Percentiles rank a stretch among this genome's conserved stretches.
Evolutionary conservation across 1,140 invertebrate species (phyloP).

Genomic region (Archegozetes longisetosus): DNA sequence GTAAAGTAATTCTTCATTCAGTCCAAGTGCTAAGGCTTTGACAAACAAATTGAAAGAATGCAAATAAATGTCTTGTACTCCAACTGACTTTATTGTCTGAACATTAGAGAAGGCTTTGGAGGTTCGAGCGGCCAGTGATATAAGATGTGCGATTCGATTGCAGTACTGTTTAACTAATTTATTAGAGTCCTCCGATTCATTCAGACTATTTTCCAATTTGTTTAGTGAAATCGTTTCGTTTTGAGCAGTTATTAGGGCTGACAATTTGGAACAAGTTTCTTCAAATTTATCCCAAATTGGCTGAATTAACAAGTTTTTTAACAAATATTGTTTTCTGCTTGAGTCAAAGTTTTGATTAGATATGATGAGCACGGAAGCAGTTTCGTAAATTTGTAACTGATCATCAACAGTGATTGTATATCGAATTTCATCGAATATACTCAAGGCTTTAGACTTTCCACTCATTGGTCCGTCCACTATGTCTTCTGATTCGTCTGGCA

Average conservation of each 20-base stretch:
- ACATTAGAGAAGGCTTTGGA: slow-evolving; percentile 42
- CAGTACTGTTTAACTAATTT: background rate
- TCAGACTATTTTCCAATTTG: background rate
- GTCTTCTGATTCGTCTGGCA: background rate
- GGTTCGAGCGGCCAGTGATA: slow-evolving; percentile 34
- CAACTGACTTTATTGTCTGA: slow-evolving; percentile 37
- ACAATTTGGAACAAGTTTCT: background rate
- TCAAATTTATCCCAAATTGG: slow-evolving; percentile 13
- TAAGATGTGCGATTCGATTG: slow-evolving; percentile 34
- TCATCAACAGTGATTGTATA: slow-evolving; percentile 33
- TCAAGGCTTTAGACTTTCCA: slow-evolving; percentile 24
- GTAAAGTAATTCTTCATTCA: slow-evolving; percentile 9
- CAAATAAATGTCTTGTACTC: slow-evolving; percentile 35
- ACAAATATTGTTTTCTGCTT: slow-evolving; percentile 30
- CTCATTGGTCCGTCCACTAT: slow-evolving; percentile 26
- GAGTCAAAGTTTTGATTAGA: slow-evolving; percentile 22
- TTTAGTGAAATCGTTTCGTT: too few species aligned
- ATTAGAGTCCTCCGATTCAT: background rate
- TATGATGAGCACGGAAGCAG: slow-evolving; percentile 38
- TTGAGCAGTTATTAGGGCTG: background rate
- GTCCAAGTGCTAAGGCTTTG: slow-evolving; percentile 27
- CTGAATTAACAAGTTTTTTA: slow-evolving; percentile 27
- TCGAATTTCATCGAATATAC: slow-evolving; percentile 6
- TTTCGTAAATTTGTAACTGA: slow-evolving; percentile 42
- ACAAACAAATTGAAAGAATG: slow-evolving; percentile 38